Base-by-base conservation (phyloP, 2,797 vertebrate species). In the Dromococcyx pavoninus region DNA sequence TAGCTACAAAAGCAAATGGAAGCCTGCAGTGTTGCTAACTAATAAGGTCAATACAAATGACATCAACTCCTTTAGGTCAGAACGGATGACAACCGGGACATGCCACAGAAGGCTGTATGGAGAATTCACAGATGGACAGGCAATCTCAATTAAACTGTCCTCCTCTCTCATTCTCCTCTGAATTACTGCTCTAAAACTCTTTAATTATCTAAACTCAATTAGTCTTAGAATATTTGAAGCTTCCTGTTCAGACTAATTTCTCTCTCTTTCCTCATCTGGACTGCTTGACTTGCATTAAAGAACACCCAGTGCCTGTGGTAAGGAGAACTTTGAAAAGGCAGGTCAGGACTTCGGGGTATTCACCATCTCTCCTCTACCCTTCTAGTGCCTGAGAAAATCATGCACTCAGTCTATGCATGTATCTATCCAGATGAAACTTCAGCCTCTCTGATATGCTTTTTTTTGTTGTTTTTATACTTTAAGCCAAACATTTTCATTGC, bases 211-310 rank as follows among this genome's bases (percentile, higher is more conserved):
- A 95, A 95, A 94, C 87, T 95, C 92, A 96, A 91, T 94, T 88
- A 95, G 94, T 91, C 87, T 92, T 82, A 32, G 89, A 94, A 89
- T 73, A 90, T 85, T 95, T 86, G 80, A 97, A 95, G 81, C 77
- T 97, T 97, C 97, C 95, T 95, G 75, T 80, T 95, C 89, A 95
- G 77, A 70, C 64, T 76, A 92, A 64, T 96, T 94, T 88, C 69
- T 93, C 43, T 93, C 71, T 93, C 88, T 86, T 94, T 83, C 75
- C 85, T 89, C 88, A 35, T 95, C 89, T 93, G 86, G 77, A 96
- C 94, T 50, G 86, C 87, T 97, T 91, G 93, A 94, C 93, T 96
- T 89, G 83, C 91, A 96, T 94, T 96, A 94, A 94, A 90, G 91
- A 93, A 95, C 94, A 94, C 65, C 96, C 89, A 94, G 80, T 93